Base-by-base conservation (phyloP, 1,140 invertebrate genomes). In the Periplaneta americana region DNA sequence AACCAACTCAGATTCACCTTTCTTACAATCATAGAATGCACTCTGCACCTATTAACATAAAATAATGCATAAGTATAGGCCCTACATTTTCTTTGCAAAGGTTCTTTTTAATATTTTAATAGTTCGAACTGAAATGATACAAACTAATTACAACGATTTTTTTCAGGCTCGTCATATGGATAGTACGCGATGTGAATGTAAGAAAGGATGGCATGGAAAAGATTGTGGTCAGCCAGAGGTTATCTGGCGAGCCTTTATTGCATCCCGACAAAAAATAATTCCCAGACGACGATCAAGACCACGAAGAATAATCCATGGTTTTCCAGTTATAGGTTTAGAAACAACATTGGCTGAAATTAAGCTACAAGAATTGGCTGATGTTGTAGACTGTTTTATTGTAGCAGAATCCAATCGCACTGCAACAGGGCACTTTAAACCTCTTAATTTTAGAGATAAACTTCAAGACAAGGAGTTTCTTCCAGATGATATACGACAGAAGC, bases 171-270 rank as follows among this genome's bases (percentile, higher is more conserved):
- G 28, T 66, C 39, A 48, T 13, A 66, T 66, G 48, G 48, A 66
- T n/a, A 22, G 28, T 13, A 76, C 74, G 22, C 83, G 66, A 82
- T 93, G 92, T 83, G 85, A 87, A 6, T 93, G 92, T 84, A 86
- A 88, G 76, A 87, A 86, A 36, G 91, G 91, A 11, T 93, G 91
- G 91, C 92, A 93, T 84, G 92, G 92, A 2, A 86, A 87, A 0
- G 92, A 93, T 79, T 93, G 92, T 86, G 91, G 92, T 18, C 91
- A 92, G 83, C 92, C 92, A 5, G 92, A 93, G 85, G 91, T 93
- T 5, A 90, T 92, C 4, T 93, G 92, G 91, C 88, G 92, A 31
- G 92, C 92, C 0, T 88, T 93, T 34, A 90, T 93, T 87, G 90
- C 91, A 34, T 89, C 89, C 6, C 89, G 89, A 39, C 89, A 91